phyloP scores from a whole-genome alignment of 2,888 invertebrate genomes.

The Aspidiotus rigidus region DNA sequence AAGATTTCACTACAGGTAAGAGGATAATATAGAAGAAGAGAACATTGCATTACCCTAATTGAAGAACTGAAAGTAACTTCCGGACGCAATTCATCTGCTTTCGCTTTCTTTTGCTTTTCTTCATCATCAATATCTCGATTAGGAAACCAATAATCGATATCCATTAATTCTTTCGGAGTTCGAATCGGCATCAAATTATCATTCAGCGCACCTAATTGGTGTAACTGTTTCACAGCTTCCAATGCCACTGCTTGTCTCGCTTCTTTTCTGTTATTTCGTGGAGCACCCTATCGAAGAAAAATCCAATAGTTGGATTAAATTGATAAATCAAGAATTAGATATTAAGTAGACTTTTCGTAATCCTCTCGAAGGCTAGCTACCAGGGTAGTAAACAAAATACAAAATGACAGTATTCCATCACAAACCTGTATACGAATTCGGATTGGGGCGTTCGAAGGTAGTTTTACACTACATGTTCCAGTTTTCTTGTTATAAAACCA shows the following conservation, averaged over 20 bases:
- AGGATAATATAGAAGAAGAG: too few relatives aligned
- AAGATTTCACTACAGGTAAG: too few relatives aligned
- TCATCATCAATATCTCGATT: constrained; percentile 50
- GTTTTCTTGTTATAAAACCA: constrained; percentile 42
- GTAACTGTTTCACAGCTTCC: constrained; percentile 61
- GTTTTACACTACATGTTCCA: constrained; percentile 49
- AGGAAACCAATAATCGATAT: constrained; percentile 52
- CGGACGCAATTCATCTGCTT: too few relatives aligned
- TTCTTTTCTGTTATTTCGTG: constrained; percentile 48
- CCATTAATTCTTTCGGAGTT: constrained; percentile 41
- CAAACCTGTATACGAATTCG: constrained; percentile 43
- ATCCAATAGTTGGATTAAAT: constrained; percentile 24
- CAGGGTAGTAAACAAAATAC: too few relatives aligned
- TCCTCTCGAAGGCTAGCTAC: too few relatives aligned
- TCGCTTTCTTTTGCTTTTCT: constrained; percentile 9
- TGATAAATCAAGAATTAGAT: background rate
- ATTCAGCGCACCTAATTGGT: constrained; percentile 61
- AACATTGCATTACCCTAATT: too few relatives aligned
- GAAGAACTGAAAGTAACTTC: too few relatives aligned
- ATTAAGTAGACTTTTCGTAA: too few relatives aligned
- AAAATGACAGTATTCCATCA: background rate
- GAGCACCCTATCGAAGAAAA: constrained; percentile 48
- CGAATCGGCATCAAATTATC: constrained; percentile 58
- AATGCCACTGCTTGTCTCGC: constrained; percentile 80
- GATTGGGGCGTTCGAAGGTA: constrained; percentile 72